A percentile compares a stretch with the other conserved stretches of the same genome.
These are phyloP conservation scores for Bombus soroeensis DNA, from an alignment of 1,140 invertebrate genomes.

Conservation along the genomic window DNA sequence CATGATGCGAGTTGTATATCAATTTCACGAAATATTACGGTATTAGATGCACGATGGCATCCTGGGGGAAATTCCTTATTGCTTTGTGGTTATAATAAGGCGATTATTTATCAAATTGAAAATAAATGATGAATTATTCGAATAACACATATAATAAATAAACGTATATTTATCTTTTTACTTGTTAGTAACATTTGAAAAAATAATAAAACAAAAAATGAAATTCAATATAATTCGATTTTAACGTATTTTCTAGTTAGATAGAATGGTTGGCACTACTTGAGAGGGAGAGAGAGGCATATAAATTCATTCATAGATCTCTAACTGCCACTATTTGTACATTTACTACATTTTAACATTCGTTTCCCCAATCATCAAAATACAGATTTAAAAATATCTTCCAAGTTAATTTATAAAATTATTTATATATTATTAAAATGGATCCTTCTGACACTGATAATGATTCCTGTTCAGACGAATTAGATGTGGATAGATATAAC, in stretches of 20 bases:
- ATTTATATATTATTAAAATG: slow-evolving; percentile 49
- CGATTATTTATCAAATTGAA: slow-evolving; percentile 49
- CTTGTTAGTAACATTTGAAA: neutral
- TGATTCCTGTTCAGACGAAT: slow-evolving; percentile 30
- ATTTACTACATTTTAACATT: neutral
- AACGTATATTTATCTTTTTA: neutral
- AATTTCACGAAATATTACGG: slow-evolving; percentile 71
- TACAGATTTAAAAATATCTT: neutral
- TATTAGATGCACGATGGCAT: slow-evolving; percentile 75
- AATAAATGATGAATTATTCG: slow-evolving; percentile 29
- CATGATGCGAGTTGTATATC: slow-evolving; percentile 62
- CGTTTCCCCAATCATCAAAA: neutral
- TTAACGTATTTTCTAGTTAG: neutral
- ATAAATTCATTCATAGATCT: neutral
- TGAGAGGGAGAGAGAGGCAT: neutral
- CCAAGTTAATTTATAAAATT: neutral
- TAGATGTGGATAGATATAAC: neutral
- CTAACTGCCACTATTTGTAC: neutral
- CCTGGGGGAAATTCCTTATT: slow-evolving; percentile 66
- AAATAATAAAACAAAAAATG: slow-evolving; percentile 18
- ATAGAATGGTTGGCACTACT: neutral
- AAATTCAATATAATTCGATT: neutral
- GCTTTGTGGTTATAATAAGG: slow-evolving; percentile 76
- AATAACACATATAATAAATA: slow-evolving; percentile 19
- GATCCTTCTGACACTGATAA: neutral